Evolutionary conservation across 2,888 invertebrate genomes (phyloP).

Genomic region (Conistra vaccinii): DNA sequence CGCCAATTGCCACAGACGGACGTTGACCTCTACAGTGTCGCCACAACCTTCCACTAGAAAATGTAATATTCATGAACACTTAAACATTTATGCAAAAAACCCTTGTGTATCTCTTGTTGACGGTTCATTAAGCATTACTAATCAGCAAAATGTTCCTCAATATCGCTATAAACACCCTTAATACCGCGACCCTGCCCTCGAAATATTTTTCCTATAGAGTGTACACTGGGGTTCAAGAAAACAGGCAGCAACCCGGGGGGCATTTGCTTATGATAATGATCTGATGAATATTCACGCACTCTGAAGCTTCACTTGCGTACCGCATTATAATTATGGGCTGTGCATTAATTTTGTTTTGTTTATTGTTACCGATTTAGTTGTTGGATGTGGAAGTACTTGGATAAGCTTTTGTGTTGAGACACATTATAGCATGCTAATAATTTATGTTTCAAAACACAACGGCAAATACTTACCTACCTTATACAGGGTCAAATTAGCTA

Average conservation of each 20-base stretch:
- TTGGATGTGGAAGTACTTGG: constrained; percentile 20
- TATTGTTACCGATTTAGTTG: constrained; percentile 60
- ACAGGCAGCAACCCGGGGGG: constrained; percentile 61
- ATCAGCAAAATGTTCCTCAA: constrained; percentile 44
- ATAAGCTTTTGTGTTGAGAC: constrained; percentile 23
- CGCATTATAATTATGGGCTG: constrained; percentile 55
- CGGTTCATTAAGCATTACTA: constrained; percentile 49
- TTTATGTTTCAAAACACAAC: not conserved
- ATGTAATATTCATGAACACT: constrained; percentile 56
- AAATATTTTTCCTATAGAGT: constrained; percentile 40
- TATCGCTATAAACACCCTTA: constrained; percentile 26
- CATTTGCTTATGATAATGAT: constrained; percentile 77
- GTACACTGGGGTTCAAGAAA: constrained; percentile 23
- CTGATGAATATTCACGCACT: constrained; percentile 74
- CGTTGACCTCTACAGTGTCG: constrained; percentile 27
- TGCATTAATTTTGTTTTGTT: constrained; percentile 61
- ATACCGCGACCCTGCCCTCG: constrained; percentile 48
- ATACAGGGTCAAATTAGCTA: too few species aligned
- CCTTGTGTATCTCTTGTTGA: constrained; percentile 40
- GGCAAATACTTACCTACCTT: too few species aligned
- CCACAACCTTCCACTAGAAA: constrained; percentile 7
- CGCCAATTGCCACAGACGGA: not conserved
- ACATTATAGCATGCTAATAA: constrained; percentile 11
- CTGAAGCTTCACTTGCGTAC: constrained; percentile 58
- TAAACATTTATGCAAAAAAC: constrained; percentile 20